Evolutionary conservation across 1,140 invertebrate genomes (phyloP), one percentile per base, ranked within the genome.

Genomic region (Drosophila albomicans): DNA sequence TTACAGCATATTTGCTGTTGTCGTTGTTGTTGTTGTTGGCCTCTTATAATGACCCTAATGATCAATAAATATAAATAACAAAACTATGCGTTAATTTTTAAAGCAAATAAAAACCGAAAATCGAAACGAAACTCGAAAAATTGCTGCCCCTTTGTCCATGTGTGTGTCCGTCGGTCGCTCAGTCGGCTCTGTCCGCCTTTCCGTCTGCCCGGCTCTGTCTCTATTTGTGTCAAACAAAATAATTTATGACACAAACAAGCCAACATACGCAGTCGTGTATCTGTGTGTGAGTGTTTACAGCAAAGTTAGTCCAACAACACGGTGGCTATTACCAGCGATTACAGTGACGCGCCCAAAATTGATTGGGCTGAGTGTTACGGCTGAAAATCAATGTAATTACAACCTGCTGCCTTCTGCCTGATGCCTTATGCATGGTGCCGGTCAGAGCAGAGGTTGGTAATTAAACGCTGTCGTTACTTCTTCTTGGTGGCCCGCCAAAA

Each of bases 361-460:
- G 77, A 87, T 82, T 73, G 74, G 77, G 81, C 69, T 15, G 58
- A 57, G 51, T 52, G 63, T 41, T 69, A 72, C 52, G 64, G 32
- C 8, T 51, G 64, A 88, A 88, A 88, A 88, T 88, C 85, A 88
- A 88, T 88, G 85, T 88, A 88, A 88, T 88, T 88, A 88, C 71
- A 75, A 59, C 48, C 38, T 46, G 41, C 38, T 28, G 49, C 43
- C 48, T 25, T 5, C 30, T 32, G 30, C 32, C 30, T 28, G 45
- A 35, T 52, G 30, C 43, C 48, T 25, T 5, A 5, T 32, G 32
- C 32, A 30, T 28, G 49, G 35, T 52, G 32, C 46, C 52, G 54
- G 48, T 13, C 58, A 35, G 46, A 45, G 54, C 32, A 49, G 20
- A 25, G 54, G 32, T 43, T 38, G 54, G 66, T 67, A 88, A 88